phyloP scores from a whole-genome alignment of 2,797 vertebrate genomes.

The Emydoidea blandingii region DNA sequence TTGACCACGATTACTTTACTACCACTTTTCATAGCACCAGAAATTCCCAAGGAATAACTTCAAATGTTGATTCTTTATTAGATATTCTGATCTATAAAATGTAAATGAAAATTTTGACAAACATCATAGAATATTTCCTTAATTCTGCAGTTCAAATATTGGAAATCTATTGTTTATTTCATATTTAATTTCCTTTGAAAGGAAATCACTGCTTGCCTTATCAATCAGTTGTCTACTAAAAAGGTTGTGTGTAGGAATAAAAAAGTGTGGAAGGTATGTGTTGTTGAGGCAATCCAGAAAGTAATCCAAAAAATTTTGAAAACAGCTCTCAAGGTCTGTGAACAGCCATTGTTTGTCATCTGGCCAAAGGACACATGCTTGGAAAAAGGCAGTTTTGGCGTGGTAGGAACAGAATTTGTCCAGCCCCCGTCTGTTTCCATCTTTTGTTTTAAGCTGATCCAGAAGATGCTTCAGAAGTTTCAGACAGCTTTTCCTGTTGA shows the following conservation, averaged over 20 bases:
- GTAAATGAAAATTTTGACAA: neutral
- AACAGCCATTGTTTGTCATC: slow-evolving; percentile 69
- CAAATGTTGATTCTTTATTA: neutral
- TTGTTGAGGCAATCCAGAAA: slow-evolving; percentile 74
- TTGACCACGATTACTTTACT: neutral
- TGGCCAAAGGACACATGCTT: slow-evolving; percentile 55
- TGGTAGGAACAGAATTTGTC: slow-evolving; percentile 80
- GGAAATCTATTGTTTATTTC: slow-evolving; percentile 77
- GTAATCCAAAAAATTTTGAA: slow-evolving; percentile 63
- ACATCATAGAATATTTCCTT: neutral
- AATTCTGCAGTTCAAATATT: slow-evolving; percentile 61
- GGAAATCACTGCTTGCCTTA: slow-evolving; percentile 58
- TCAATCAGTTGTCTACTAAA: slow-evolving; percentile 56
- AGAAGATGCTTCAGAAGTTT: slow-evolving; percentile 83
- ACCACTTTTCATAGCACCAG: neutral
- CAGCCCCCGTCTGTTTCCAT: slow-evolving; percentile 44
- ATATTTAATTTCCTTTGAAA: slow-evolving; percentile 69
- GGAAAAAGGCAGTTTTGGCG: slow-evolving; percentile 80
- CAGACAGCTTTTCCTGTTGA: slow-evolving; percentile 81
- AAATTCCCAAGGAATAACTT: neutral
- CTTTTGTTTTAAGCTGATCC: slow-evolving; percentile 75
- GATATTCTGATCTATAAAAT: neutral
- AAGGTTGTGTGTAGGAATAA: slow-evolving; percentile 80
- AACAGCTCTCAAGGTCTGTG: slow-evolving; percentile 60
- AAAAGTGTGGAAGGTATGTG: slow-evolving; percentile 74